Conservation (phyloP, 2,888 invertebrate species). For the Elegia similella region DNA sequence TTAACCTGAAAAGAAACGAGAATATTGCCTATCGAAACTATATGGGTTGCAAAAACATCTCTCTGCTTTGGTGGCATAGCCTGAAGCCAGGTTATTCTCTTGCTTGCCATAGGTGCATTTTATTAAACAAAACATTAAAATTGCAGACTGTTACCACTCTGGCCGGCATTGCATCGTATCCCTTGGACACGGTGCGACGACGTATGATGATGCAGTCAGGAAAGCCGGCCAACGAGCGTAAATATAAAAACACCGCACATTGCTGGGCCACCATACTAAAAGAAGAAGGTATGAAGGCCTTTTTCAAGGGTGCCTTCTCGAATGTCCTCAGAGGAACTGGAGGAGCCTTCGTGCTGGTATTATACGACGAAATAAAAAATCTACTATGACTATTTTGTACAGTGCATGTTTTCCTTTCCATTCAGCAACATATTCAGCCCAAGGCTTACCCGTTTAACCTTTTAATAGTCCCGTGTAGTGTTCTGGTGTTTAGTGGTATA, state of each 20-base stretch:
- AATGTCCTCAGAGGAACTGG: conserved; percentile 96
- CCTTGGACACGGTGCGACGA: conserved; percentile 96
- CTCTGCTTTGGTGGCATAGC: no score
- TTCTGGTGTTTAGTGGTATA: neutral
- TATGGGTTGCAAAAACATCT: no score
- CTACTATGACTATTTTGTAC: conserved; percentile 58
- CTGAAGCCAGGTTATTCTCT: no score
- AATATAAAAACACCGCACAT: conserved; percentile 94
- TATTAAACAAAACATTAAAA: neutral
- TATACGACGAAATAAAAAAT: conserved; percentile 93
- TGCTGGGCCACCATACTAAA: conserved; percentile 92
- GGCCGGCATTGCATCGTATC: conserved; percentile 96
- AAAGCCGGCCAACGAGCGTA: conserved; percentile 86
- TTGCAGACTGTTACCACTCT: conserved; percentile 83
- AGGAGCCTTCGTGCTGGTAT: conserved; percentile 93
- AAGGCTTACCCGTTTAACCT: neutral
- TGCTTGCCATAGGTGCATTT: no score
- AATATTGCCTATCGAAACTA: no score
- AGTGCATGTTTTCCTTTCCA: neutral
- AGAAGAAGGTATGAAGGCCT: conserved; percentile 90
- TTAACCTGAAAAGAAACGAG: no score
- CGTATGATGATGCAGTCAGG: conserved; percentile 99
- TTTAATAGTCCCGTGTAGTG: neutral
- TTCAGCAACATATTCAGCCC: neutral
- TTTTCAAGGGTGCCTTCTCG: conserved; percentile 98